phyloP scores from a whole-genome alignment of 2,113 vertebrate species.

The Corvus cornix region DNA sequence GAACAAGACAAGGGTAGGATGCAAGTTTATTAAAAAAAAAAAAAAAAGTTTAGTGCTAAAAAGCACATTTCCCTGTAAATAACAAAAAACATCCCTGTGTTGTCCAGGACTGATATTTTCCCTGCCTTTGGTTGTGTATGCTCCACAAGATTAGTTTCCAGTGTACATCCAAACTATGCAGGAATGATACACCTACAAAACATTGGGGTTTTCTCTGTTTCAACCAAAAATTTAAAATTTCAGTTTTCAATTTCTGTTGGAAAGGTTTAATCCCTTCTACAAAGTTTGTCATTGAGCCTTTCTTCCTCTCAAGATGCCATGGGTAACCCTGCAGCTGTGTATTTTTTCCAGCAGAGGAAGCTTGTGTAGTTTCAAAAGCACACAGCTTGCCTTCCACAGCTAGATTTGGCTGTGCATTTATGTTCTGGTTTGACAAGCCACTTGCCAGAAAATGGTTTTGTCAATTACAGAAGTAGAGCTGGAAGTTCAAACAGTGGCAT shows the following conservation, averaged over 20 bases:
- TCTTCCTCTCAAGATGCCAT: background rate
- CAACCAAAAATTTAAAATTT: background rate
- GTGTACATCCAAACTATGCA: background rate
- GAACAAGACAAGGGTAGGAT: background rate
- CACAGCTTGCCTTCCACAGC: background rate
- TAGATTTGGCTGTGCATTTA: background rate
- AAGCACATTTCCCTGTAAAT: background rate
- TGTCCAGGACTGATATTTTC: background rate
- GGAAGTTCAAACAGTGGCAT: background rate
- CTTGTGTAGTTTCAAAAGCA: background rate
- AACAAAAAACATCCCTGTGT: background rate
- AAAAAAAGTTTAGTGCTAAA: background rate
- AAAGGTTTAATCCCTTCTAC: background rate
- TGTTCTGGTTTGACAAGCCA: background rate
- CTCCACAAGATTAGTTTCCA: background rate
- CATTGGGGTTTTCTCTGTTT: background rate
- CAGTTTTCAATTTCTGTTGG: background rate
- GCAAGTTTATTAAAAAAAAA: background rate
- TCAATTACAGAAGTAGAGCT: background rate
- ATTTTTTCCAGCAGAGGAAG: background rate
- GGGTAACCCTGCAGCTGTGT: background rate
- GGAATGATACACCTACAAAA: background rate
- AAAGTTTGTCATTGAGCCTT: background rate
- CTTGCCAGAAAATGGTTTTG: background rate
- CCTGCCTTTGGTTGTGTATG: background rate